Conservation (phyloP, 2,888 invertebrate species). For the Macaria notata region DNA sequence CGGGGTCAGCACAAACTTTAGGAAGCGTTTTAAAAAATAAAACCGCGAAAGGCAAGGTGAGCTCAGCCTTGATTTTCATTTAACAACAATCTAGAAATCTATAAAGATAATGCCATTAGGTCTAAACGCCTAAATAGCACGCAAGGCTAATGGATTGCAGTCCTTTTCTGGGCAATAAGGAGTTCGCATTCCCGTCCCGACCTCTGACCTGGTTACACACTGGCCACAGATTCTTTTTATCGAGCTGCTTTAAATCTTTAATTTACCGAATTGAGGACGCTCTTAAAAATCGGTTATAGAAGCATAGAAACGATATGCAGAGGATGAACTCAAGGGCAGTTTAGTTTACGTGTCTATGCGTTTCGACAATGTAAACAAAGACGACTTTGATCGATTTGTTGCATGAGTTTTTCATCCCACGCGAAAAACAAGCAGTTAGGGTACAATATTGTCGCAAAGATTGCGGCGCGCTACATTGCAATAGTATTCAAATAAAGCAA, state of each 20-base stretch:
- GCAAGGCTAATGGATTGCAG: conserved; percentile 71
- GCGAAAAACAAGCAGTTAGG: neutral
- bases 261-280: conserved; percentile 14
- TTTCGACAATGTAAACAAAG: conserved; percentile 29
- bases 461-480: conserved; percentile 19
- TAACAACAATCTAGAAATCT: conserved; percentile 41
- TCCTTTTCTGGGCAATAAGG: conserved; percentile 61
- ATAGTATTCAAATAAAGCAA: conserved; percentile 21
- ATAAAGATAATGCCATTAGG: conserved; percentile 42
- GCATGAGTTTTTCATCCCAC: conserved; percentile 19
- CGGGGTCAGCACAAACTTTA: conserved; percentile 47
- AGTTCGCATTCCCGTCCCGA: conserved; percentile 62
- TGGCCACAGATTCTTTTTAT: conserved; percentile 27
- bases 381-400: conserved; percentile 24
- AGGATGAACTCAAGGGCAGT: conserved; percentile 13
- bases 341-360: conserved; percentile 25
- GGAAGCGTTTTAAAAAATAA: conserved; percentile 32
- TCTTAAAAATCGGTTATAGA: neutral
- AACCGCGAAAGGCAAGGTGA: conserved; percentile 28
- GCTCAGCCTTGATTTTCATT: conserved; percentile 32
- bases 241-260: conserved; percentile 19
- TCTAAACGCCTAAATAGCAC: conserved; percentile 60
- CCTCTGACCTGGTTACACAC: conserved; percentile 53
- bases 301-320: neutral
- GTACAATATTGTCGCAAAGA: conserved; percentile 6